Conservation (phyloP, 2,797 vertebrate genomes). For the Pseudopleuronectes americanus region DNA sequence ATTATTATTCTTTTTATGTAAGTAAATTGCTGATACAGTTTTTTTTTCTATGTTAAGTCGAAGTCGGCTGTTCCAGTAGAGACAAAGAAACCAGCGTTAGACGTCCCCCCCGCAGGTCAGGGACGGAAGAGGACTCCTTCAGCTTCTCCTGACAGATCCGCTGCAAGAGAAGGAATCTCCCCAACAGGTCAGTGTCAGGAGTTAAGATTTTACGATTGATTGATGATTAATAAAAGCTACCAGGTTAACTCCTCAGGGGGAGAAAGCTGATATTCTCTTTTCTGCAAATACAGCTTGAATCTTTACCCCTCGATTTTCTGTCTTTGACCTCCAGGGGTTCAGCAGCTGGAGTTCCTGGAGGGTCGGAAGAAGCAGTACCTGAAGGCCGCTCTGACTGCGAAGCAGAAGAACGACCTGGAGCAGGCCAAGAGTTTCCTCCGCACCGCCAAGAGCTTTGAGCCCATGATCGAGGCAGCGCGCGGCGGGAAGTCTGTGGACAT, state of each 20-base stretch:
- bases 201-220: neutral
- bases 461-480: conserved; percentile 87
- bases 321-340: conserved; percentile 73
- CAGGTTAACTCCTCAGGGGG: neutral
- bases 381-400: conserved; percentile 93
- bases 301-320: neutral
- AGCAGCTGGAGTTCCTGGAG: conserved; percentile 92
- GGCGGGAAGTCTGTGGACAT: conserved; percentile 87
- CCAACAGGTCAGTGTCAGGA: conserved; percentile 64
- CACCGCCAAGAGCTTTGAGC: conserved; percentile 88
- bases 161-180: conserved; percentile 61
- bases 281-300: neutral
- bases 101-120: conserved; percentile 50
- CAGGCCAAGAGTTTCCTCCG: conserved; percentile 90
- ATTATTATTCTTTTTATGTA: neutral
- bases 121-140: conserved; percentile 54
- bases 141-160: conserved; percentile 68
- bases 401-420: conserved; percentile 91
- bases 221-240: no score
- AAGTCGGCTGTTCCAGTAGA: conserved; percentile 58
- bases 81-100: conserved; percentile 69
- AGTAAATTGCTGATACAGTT: fast-evolving
- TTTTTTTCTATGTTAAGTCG: conserved; percentile 40
- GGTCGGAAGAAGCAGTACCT: conserved; percentile 91
- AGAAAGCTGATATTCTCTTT: neutral